phyloP scores from a whole-genome alignment of 2,888 invertebrate species.

The Altica lythri region DNA sequence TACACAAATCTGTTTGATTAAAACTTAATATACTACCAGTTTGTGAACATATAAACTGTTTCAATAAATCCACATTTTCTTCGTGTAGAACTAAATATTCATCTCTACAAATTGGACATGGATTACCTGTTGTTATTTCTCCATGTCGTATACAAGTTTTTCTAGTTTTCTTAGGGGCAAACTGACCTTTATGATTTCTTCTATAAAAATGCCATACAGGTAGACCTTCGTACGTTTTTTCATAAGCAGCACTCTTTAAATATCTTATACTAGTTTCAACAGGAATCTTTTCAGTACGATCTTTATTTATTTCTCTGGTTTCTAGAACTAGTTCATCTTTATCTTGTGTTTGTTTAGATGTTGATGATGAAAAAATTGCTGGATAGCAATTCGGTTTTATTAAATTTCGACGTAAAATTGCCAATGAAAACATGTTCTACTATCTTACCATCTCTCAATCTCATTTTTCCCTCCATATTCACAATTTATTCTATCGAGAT shows the following conservation, averaged over 20 bases:
- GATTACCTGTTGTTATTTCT: slow-evolving; percentile 79
- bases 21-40: slow-evolving; percentile 75
- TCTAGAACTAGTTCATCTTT: slow-evolving; percentile 41
- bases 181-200: slow-evolving; percentile 82
- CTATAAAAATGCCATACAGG: slow-evolving; percentile 87
- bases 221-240: slow-evolving; percentile 77
- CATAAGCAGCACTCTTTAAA: slow-evolving; percentile 80
- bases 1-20: slow-evolving; percentile 82
- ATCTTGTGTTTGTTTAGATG: slow-evolving; percentile 15
- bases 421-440: too few species aligned
- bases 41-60: slow-evolving; percentile 86
- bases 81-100: slow-evolving; percentile 88
- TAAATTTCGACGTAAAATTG: slow-evolving; percentile 12
- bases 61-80: slow-evolving; percentile 75
- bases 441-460: too few species aligned
- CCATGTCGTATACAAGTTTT: slow-evolving; percentile 81
- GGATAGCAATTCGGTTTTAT: slow-evolving; percentile 14
- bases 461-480: too few species aligned
- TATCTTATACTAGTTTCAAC: slow-evolving; percentile 84
- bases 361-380: slow-evolving; percentile 26
- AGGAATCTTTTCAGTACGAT: slow-evolving; percentile 70
- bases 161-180: slow-evolving; percentile 79
- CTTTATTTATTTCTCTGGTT: slow-evolving; percentile 60
- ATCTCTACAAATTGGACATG: slow-evolving; percentile 95
- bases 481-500: too few species aligned